Base-by-base conservation (phyloP, 2,888 invertebrate genomes). In the Caradrina kadenii region DNA sequence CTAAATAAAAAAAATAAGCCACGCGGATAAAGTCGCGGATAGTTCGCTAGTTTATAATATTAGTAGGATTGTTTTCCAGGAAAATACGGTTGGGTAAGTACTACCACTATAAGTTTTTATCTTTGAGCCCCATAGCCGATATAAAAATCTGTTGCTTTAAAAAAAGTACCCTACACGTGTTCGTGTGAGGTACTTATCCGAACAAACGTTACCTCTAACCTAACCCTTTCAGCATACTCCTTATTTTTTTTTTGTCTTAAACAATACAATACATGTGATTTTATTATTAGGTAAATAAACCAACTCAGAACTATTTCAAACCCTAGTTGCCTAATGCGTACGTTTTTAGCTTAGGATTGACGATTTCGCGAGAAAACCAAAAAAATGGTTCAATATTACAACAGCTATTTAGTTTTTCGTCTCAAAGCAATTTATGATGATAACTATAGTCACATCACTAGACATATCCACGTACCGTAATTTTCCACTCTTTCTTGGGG, bases 401-500 rank as follows among this genome's bases (percentile, higher is more conserved):
- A 39, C 7, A 11, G 10, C 39, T 31, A 3, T 39, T 39, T 39
- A 39, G 39, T 39, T 39, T 39, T 13, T 22, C 26, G 17, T n/a
- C 1, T 13, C 13, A 39, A 3, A n/a, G 17, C 19, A 42, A 65
- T 52, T 26, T 13, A n/a, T 21, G 26, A 21, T 15, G 2, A 39
- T 39, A 10, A 42, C 21, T 13, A 35, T n/a, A 21, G 35, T 67
- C 21, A 13, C 21, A 19, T 39, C 13, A 21, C 42, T 31, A n/a
- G 11, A 1, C 3, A 42, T 15, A 11, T 0, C 0, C 2, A 35
- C 21, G n/a, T 45, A 42, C 35, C 31, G 21, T 48, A 60, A 60
- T 55, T 76, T 74, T 63, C 39, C 60, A 63, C 35, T 56, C 7
- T n/a, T 45, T 53, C 42, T 49, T 39, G 22, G 39, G 54, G 48